Percentiles rank a stretch among this genome's conserved stretches.
Evolutionary conservation across 2,113 vertebrate genomes (phyloP).

Genomic region (Orthonyx spaldingii): DNA sequence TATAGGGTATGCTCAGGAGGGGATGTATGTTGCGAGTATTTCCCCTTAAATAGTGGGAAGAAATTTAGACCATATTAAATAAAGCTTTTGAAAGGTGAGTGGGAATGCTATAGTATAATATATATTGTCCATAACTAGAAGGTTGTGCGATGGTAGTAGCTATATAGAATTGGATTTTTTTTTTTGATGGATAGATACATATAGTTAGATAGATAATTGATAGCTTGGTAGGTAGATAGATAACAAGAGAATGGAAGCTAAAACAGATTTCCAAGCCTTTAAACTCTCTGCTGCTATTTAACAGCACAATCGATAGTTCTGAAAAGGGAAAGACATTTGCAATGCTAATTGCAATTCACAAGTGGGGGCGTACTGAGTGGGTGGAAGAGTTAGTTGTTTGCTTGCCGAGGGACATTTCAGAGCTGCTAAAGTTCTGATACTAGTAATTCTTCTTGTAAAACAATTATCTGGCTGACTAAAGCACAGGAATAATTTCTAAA

Average conservation of each 20-base stretch:
- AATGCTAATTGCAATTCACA: constrained; percentile 52
- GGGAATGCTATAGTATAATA: background rate
- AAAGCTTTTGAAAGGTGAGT: background rate
- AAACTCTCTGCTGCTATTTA: constrained; percentile 19
- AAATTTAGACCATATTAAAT: background rate
- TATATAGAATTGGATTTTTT: background rate
- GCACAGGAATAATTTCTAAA: background rate
- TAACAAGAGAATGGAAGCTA: background rate
- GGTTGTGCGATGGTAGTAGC: background rate
- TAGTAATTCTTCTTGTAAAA: constrained; percentile 3
- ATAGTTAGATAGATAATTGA: background rate
- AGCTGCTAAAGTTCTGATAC: constrained; percentile 22
- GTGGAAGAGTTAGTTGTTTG: constrained; percentile 30
- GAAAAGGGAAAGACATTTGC: constrained; percentile 53
- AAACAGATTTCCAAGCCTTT: background rate
- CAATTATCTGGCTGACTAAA: background rate
- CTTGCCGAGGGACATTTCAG: constrained; percentile 20
- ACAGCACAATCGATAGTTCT: constrained; percentile 34
- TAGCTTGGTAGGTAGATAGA: background rate
- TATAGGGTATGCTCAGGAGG: background rate
- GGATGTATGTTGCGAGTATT: background rate
- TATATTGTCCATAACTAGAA: background rate
- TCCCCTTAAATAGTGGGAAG: background rate
- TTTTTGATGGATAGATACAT: background rate
- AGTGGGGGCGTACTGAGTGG: background rate